These are phyloP conservation scores for Enteromius paludinosus DNA, from an alignment of 2,797 vertebrate species.

Conservation along the genomic window DNA sequence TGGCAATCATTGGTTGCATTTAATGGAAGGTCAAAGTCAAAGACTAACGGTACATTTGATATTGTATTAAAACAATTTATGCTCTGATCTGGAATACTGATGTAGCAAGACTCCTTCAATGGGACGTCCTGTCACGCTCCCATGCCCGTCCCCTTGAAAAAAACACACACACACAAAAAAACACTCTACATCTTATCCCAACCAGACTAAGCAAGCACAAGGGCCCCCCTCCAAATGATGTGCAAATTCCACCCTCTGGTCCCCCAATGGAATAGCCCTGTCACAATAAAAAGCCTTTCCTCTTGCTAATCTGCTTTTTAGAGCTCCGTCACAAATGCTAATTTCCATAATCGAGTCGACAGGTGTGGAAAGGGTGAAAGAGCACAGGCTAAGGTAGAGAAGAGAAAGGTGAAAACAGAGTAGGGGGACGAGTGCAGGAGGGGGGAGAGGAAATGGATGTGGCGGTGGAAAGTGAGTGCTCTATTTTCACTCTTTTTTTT, in stretches of 20 bases:
- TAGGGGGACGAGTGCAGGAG: constrained; percentile 18
- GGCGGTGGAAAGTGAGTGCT: constrained; percentile 26
- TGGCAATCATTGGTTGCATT: not conserved
- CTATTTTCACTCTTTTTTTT: constrained; percentile 23
- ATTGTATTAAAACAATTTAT: not conserved
- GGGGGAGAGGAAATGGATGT: constrained; percentile 46
- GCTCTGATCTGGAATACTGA: not conserved
- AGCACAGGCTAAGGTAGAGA: constrained; percentile 54
- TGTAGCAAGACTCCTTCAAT: constrained; percentile 13
- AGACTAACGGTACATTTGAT: not conserved
- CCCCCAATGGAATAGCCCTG: constrained; percentile 78
- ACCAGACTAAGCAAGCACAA: constrained; percentile 39
- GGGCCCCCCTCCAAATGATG: constrained; percentile 61
- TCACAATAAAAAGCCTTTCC: constrained; percentile 76
- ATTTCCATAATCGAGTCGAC: constrained; percentile 84
- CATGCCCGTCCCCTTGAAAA: not conserved
- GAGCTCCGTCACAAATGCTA: constrained; percentile 70
- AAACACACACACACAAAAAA: not conserved
- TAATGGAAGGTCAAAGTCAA: not conserved
- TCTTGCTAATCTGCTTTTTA: constrained; percentile 81
- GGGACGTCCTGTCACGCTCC: constrained; percentile 16
- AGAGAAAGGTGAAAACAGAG: constrained; percentile 56
- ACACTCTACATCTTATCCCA: not conserved
- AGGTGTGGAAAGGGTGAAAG: constrained; percentile 80
- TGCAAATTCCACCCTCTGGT: constrained; percentile 69